Percentiles rank a stretch among this genome's conserved stretches.
phyloP scores from a whole-genome alignment of 2,113 vertebrate species.

The Butastur rufipennis region DNA sequence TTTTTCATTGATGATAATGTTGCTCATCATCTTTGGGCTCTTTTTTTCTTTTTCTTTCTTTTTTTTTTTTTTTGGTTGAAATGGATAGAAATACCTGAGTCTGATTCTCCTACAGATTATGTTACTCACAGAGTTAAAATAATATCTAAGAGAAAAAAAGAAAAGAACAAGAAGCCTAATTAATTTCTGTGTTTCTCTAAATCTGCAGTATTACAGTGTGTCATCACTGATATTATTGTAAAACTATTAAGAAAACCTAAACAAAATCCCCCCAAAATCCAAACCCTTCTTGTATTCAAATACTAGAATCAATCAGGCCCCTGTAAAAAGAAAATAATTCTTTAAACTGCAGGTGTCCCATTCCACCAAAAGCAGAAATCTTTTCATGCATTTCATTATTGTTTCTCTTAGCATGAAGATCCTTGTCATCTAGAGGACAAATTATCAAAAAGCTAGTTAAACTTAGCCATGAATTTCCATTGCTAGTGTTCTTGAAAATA shows the following conservation, averaged over 20 bases:
- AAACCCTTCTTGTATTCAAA: background rate
- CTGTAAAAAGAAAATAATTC: background rate
- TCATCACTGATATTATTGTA: background rate
- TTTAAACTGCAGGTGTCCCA: background rate
- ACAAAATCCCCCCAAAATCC: accelerated
- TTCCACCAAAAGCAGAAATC: background rate
- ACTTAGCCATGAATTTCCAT: background rate
- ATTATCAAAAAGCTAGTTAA: background rate
- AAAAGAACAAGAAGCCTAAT: background rate
- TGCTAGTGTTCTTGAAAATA: background rate
- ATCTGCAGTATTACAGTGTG: background rate
- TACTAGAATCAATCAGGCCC: background rate
- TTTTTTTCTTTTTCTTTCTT: background rate
- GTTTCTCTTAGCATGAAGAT: background rate
- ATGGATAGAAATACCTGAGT: background rate
- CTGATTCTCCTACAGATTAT: background rate
- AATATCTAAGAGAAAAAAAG: background rate
- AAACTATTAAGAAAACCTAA: background rate
- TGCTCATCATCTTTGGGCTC: background rate
- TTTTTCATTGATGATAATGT: accelerated
- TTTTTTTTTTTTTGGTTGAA: background rate
- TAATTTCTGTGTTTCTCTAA: background rate
- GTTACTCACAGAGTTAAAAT: background rate
- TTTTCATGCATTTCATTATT: background rate
- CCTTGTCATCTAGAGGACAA: background rate